A percentile compares a stretch with the other conserved stretches of the same genome.
Conservation (phyloP, 2,797 vertebrate genomes). For the Danio jaintianensis region DNA sequence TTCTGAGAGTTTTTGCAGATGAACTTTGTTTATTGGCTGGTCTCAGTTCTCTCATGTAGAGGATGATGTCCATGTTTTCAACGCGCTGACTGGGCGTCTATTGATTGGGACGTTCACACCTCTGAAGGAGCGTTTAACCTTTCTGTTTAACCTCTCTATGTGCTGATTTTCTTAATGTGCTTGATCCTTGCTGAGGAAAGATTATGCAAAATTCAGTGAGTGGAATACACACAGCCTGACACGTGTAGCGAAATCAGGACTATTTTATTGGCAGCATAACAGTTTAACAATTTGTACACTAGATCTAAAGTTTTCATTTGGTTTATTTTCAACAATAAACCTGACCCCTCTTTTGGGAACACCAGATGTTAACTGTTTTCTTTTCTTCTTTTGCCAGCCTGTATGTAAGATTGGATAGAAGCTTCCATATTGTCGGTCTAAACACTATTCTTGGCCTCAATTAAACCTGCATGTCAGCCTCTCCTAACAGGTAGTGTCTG, state of each 20-base stretch:
- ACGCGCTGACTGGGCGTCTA: not conserved
- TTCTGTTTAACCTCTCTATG: conserved; percentile 22
- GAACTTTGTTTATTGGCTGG: not conserved
- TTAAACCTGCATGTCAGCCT: conserved; percentile 58
- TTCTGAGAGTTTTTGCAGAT: not conserved
- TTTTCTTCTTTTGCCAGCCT: not conserved
- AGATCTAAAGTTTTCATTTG: not conserved
- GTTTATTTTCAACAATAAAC: not conserved
- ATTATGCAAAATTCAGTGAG: not conserved
- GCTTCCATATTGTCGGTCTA: not conserved
- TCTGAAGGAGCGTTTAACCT: conserved; percentile 9
- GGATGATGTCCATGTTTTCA: not conserved
- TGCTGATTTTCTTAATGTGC: conserved; percentile 18
- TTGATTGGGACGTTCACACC: conserved; percentile 1
- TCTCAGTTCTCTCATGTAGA: not conserved
- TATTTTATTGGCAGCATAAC: not conserved
- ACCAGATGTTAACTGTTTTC: not conserved
- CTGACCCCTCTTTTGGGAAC: not conserved
- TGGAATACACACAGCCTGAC: not conserved
- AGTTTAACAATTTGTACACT: not conserved
- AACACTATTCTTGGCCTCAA: conserved; percentile 51
- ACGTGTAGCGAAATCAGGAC: not conserved
- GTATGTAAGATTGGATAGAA: not conserved
- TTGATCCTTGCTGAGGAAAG: not conserved
- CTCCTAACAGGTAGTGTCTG: conserved; percentile 46